Conservation (phyloP, 2,888 invertebrate species). For the Caenorhabditis afra region DNA sequence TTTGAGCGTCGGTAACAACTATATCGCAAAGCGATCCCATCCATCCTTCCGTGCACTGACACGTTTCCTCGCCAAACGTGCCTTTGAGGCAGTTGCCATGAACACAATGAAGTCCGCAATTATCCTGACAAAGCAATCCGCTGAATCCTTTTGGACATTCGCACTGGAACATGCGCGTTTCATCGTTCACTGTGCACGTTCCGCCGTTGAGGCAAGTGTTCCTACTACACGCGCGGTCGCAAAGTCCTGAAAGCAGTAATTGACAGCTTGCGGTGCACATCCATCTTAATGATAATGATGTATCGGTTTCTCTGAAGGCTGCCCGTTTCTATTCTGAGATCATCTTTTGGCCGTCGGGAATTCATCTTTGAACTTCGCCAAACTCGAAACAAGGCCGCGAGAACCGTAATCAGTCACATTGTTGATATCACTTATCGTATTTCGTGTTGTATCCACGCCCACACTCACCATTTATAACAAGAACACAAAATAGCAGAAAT, state of each 20-base stretch:
- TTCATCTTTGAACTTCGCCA: background rate
- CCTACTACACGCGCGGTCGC: slow-evolving; percentile 63
- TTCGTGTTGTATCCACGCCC: background rate
- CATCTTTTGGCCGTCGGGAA: too few species aligned
- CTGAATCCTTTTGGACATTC: slow-evolving; percentile 69
- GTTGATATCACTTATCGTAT: slow-evolving; percentile 31
- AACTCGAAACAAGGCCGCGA: background rate
- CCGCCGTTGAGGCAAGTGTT: slow-evolving; percentile 74
- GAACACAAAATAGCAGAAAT: slow-evolving; percentile 43
- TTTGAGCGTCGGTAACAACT: slow-evolving; percentile 47
- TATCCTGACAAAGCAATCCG: slow-evolving; percentile 69
- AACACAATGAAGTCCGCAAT: slow-evolving; percentile 62
- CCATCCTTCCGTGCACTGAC: slow-evolving; percentile 67
- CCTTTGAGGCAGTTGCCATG: slow-evolving; percentile 66
- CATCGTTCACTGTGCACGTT: slow-evolving; percentile 71
- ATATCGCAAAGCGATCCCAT: slow-evolving; percentile 63
- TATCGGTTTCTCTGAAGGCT: slow-evolving; percentile 16
- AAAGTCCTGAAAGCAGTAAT: slow-evolving; percentile 39
- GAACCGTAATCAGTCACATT: background rate
- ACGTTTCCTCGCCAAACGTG: slow-evolving; percentile 60
- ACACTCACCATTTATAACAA: slow-evolving; percentile 46
- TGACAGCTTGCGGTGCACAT: slow-evolving; percentile 46
- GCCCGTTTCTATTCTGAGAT: background rate
- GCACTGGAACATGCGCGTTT: slow-evolving; percentile 69
- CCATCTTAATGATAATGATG: slow-evolving; percentile 55